Evolutionary conservation across 1,140 invertebrate genomes (phyloP).

Genomic region (Lanistes nyassanus): DNA sequence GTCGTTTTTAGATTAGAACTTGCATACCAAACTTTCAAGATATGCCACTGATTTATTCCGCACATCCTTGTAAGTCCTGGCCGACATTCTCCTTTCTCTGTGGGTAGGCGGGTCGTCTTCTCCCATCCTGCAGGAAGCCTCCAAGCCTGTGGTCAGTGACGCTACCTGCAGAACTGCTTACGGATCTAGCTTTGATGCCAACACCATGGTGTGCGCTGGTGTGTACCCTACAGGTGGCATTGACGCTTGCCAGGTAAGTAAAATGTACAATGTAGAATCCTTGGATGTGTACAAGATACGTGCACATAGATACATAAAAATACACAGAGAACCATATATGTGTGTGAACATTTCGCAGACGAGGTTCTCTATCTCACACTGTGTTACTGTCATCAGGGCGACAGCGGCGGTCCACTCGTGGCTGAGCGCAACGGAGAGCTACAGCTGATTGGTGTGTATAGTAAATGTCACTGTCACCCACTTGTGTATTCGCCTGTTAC

Average conservation of each 20-base stretch:
- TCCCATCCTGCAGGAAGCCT: slow-evolving; percentile 6
- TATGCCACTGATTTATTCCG: too few species aligned
- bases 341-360: too few species aligned
- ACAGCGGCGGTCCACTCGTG: slow-evolving; percentile 72
- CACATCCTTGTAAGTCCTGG: too few species aligned
- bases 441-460: slow-evolving; percentile 20
- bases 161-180: not conserved
- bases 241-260: slow-evolving; percentile 64
- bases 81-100: too few species aligned
- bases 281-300: not conserved
- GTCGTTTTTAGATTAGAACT: too few species aligned
- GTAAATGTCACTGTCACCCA: too few species aligned
- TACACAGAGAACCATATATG: not conserved
- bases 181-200: slow-evolving; percentile 18
- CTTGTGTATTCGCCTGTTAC: too few species aligned
- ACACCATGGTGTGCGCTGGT: slow-evolving; percentile 62
- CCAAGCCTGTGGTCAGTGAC: slow-evolving; percentile 15
- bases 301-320: not conserved
- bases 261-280: not conserved
- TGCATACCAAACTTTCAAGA: too few species aligned
- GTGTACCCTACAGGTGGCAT: slow-evolving; percentile 55
- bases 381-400: slow-evolving; percentile 46
- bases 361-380: too few species aligned
- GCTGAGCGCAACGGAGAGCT: slow-evolving; percentile 6
- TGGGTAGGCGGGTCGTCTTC: slow-evolving; percentile 4